Evolutionary conservation across 2,113 vertebrate genomes (phyloP), one percentile per base, ranked within the genome.

Genomic region (Salminus brasiliensis): DNA sequence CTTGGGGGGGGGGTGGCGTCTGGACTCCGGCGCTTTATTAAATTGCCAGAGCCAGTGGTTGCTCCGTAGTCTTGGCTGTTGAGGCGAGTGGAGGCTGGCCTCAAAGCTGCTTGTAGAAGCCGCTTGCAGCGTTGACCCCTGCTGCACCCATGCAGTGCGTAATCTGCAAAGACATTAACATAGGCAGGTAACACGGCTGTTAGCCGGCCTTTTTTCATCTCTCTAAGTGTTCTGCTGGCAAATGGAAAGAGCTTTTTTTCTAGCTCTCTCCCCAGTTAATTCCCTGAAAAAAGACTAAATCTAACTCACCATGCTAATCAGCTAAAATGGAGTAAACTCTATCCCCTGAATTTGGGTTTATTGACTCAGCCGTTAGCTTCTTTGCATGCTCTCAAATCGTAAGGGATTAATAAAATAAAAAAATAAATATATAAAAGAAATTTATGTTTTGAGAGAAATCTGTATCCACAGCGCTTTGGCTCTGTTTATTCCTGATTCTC

Each of bases 91-190:
- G 63, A 79, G 81, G 45, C 60, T 63, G 41, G 53, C 73, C 45
- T 59, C 70, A 81, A 86, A 87, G 84, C 66, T 68, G 74, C 83
- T 88, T 81, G 87, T 90, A 74, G 65, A 83, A 85, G 83, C 84
- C 85, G 89, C 80, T 86, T 82, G 75, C 34, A 53, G 80, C 85
- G 12, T 21, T 90, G 88, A 92, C 91, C 88, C 84, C 80, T 79
- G 34, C 55, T 77, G 81, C 66, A 88, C 85, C 84, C 81, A 66
- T 67, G 45, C 85, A 81, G 80, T 60, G 87, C 76, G 83, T 88
- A 84, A 88, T 90, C 88, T 88, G 77, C 84, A 85, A 83, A 89
- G 81, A 86, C 88, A 88, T 89, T 91, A 90, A 86, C 81, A 83
- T 77, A 81, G 79, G 78, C 81, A 86, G 67, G 55, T 86, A 83